These are phyloP conservation scores for Podocnemis expansa DNA, from an alignment of 2,113 vertebrate species.

Conservation along the genomic window DNA sequence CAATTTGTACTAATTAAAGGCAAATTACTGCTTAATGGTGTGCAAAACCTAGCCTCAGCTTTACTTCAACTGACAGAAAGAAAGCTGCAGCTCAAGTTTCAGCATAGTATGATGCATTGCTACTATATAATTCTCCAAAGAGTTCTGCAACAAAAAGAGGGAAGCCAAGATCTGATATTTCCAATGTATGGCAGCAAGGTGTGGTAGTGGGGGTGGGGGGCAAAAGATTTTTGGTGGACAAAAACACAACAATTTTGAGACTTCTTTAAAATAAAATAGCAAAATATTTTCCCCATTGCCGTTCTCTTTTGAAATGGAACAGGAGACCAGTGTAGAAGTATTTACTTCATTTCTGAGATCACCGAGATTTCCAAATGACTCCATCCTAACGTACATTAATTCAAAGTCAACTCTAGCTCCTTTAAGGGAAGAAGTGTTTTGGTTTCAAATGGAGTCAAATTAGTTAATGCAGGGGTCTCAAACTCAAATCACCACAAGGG, in stretches of 20 bases:
- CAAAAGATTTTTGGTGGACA: neutral
- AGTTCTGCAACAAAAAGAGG: neutral
- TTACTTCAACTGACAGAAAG: neutral
- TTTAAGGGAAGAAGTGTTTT: rapidly evolving
- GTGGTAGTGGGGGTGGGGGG: neutral
- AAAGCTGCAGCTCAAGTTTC: neutral
- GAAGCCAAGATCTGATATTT: neutral
- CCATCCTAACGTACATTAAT: neutral
- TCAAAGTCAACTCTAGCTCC: neutral
- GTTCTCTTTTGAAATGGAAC: neutral
- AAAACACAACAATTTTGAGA: neutral
- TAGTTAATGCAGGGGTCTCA: too few species aligned
- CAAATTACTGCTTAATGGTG: neutral
- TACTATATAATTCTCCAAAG: neutral
- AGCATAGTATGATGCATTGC: neutral
- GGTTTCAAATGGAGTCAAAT: neutral
- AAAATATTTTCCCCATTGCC: neutral
- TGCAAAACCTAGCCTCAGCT: neutral
- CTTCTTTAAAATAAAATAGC: neutral
- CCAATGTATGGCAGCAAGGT: too few species aligned
- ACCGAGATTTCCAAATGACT: neutral
- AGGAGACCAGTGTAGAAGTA: neutral
- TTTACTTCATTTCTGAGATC: neutral
- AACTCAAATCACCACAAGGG: too few species aligned
- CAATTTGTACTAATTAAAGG: neutral